These are phyloP conservation scores for Chromis chromis DNA, from an alignment of 2,797 vertebrate genomes.

Conservation along the genomic window DNA sequence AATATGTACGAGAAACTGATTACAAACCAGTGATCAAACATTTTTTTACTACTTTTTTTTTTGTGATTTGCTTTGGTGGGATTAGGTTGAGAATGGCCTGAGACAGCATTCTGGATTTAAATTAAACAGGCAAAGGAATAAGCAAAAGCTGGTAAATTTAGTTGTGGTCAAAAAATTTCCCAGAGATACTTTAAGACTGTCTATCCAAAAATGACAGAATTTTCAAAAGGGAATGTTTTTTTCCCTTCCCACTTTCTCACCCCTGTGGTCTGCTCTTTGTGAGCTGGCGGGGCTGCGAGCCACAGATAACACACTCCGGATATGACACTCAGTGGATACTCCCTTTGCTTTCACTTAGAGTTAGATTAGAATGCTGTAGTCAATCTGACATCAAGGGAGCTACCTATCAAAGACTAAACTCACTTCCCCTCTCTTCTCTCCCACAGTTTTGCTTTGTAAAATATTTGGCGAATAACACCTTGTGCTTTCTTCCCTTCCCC, in stretches of 20 bases:
- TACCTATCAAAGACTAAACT: slow-evolving; percentile 75
- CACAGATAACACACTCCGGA: slow-evolving; percentile 77
- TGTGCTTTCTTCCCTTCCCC: slow-evolving; percentile 7
- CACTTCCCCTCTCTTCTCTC: slow-evolving; percentile 50
- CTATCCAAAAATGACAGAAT: slow-evolving; percentile 33
- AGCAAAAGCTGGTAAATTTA: slow-evolving; percentile 31
- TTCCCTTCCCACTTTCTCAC: slow-evolving; percentile 26
- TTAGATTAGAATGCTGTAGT: slow-evolving; percentile 70
- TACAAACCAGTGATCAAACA: slow-evolving; percentile 45
- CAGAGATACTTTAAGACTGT: slow-evolving; percentile 28
- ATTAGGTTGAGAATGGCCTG: slow-evolving; percentile 27
- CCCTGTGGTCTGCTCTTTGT: slow-evolving; percentile 70
- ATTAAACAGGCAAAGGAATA: slow-evolving; percentile 24
- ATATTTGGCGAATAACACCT: slow-evolving; percentile 65
- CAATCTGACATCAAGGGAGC: slow-evolving; percentile 75
- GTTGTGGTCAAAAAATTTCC: slow-evolving; percentile 47
- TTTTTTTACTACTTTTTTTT: slow-evolving; percentile 8
- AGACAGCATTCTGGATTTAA: slow-evolving; percentile 21
- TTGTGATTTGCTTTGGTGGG: slow-evolving; percentile 29
- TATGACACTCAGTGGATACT: slow-evolving; percentile 76
- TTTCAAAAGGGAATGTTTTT: slow-evolving; percentile 43
- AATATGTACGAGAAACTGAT: slow-evolving; percentile 34
- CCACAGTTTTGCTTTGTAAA: slow-evolving; percentile 53
- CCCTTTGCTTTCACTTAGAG: slow-evolving; percentile 75
- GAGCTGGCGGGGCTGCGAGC: slow-evolving; percentile 71